These are phyloP conservation scores for Parelbella ahira DNA, from an alignment of 2,888 invertebrate species.

Conservation along the genomic window DNA sequence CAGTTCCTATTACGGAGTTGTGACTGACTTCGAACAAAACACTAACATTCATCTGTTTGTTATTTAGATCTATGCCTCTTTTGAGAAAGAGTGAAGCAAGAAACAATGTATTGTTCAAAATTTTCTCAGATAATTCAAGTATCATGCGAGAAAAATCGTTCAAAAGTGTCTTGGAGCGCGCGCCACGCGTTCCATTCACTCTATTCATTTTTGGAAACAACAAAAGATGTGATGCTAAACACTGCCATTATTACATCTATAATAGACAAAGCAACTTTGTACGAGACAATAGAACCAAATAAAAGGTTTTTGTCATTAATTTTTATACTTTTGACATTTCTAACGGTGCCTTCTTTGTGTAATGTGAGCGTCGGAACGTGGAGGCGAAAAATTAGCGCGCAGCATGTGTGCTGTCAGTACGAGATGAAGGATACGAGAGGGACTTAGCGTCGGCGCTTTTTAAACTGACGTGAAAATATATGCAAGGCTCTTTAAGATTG, in stretches of 20 bases:
- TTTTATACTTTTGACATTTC: constrained; percentile 71
- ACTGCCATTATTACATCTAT: constrained; percentile 71
- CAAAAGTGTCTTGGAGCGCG: constrained; percentile 60
- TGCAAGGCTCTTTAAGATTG: constrained; percentile 5
- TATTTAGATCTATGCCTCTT: constrained; percentile 9
- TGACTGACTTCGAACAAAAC: background rate
- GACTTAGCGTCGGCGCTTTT: constrained; percentile 14
- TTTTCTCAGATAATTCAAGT: constrained; percentile 49
- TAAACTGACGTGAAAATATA: constrained; percentile 15
- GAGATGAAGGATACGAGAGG: constrained; percentile 13
- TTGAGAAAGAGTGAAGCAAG: constrained; percentile 22
- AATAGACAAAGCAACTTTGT: constrained; percentile 74
- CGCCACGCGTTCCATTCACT: constrained; percentile 71
- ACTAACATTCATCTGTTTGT: constrained; percentile 11
- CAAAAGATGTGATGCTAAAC: constrained; percentile 76
- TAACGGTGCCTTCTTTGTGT: constrained; percentile 65
- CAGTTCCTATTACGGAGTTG: too few relatives aligned
- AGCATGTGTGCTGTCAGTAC: constrained; percentile 53
- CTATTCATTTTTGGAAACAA: constrained; percentile 59
- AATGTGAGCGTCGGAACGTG: constrained; percentile 49
- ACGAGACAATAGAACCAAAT: constrained; percentile 67
- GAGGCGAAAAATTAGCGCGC: constrained; percentile 66
- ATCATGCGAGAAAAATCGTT: constrained; percentile 66
- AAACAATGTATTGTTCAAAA: constrained; percentile 34
- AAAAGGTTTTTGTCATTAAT: constrained; percentile 76